Conservation (phyloP, 2,113 vertebrate species). For the Bubo bubo region DNA sequence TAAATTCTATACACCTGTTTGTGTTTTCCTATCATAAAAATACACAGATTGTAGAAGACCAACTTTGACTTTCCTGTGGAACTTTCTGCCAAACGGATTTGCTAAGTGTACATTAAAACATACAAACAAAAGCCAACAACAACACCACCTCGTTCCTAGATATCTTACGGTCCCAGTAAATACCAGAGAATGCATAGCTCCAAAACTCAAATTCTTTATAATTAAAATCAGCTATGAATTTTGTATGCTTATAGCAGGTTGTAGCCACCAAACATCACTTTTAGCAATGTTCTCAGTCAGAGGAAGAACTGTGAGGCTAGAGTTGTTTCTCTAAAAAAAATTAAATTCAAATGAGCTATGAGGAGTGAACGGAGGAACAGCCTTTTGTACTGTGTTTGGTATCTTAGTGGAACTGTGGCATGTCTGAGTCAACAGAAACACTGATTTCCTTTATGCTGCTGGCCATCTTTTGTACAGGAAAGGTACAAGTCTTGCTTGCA, state of each 20-base stretch:
- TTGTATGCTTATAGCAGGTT: neutral
- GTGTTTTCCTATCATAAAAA: neutral
- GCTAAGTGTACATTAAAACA: neutral
- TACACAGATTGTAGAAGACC: neutral
- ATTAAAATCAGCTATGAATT: neutral
- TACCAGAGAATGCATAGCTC: neutral
- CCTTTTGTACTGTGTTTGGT: neutral
- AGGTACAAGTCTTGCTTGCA: neutral
- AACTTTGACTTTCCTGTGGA: neutral
- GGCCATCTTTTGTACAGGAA: neutral
- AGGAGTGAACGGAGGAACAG: neutral
- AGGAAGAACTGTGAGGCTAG: neutral
- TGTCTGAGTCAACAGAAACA: neutral
- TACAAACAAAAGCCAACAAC: neutral
- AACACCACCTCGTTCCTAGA: neutral
- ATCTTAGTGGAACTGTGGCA: neutral
- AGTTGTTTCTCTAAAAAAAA: neutral
- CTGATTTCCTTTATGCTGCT: neutral
- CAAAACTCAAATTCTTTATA: neutral
- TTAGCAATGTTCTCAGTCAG: neutral
- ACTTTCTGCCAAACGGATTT: neutral
- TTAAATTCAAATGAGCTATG: neutral
- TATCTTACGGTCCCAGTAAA: neutral
- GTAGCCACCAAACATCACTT: neutral
- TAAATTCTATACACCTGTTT: neutral